A percentile compares a stretch with the other conserved stretches of the same genome.
Evolutionary conservation across 1,140 invertebrate genomes (phyloP).

Genomic region (Notospermus geniculatus): DNA sequence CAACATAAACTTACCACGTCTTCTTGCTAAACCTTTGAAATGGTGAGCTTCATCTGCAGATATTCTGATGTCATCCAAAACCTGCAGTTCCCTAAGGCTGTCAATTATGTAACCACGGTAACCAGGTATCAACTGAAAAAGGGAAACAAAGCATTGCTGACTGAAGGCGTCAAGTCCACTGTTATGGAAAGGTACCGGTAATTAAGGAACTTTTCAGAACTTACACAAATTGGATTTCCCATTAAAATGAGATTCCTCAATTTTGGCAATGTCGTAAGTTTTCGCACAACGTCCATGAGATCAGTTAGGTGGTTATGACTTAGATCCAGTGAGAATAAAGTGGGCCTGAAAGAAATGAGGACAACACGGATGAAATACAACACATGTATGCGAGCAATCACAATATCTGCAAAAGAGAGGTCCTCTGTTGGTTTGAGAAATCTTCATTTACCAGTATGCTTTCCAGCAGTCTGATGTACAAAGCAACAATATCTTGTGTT

Average conservation of each 20-base stretch:
- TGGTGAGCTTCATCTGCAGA: constrained; percentile 52
- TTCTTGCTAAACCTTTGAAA: constrained; percentile 45
- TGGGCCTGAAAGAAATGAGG: constrained; percentile 37
- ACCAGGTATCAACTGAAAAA: constrained; percentile 43
- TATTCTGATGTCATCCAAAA: constrained; percentile 51
- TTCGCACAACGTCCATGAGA: constrained; percentile 42
- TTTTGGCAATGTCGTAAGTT: constrained; percentile 45
- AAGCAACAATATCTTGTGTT: too few relatives aligned
- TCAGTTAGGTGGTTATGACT: constrained; percentile 51
- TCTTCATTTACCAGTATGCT: too few relatives aligned
- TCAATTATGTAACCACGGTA: constrained; percentile 54
- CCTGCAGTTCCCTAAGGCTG: constrained; percentile 37
- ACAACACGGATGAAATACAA: too few relatives aligned
- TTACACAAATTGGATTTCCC: constrained; percentile 51
- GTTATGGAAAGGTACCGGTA: too few relatives aligned
- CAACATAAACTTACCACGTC: constrained; percentile 33
- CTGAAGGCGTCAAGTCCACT: too few relatives aligned
- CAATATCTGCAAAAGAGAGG: too few relatives aligned
- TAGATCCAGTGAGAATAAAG: constrained; percentile 48
- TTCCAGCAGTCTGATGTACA: too few relatives aligned
- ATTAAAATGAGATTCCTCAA: constrained; percentile 46
- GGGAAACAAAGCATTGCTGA: constrained; percentile 5
- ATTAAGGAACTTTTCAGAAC: too few relatives aligned
- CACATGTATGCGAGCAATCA: too few relatives aligned
- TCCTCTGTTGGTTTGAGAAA: too few relatives aligned